Evolutionary conservation across 2,113 vertebrate genomes (phyloP), one percentile per base, ranked within the genome.

Genomic region (Orthonyx spaldingii): DNA sequence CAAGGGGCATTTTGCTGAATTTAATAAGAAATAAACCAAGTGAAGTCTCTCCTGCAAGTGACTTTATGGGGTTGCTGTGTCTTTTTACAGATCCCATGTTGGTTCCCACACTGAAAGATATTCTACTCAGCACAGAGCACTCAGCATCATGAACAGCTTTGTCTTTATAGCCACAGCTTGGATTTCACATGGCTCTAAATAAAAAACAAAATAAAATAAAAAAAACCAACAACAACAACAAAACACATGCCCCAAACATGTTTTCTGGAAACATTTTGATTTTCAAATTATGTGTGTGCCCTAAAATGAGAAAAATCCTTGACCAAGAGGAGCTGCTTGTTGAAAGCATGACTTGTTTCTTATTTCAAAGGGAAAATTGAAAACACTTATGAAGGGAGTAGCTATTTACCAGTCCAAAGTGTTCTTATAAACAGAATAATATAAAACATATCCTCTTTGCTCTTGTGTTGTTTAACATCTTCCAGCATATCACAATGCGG

Each of bases 381-480:
- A 96, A 95, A 87, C 94, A 95, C 39, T 94, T 84, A 28, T 1
- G 14, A 84, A 91, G 97, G 92, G 91, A 81, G 91, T 90, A 96
- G 77, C 55, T 89, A 68, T 95, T 96, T 94, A 94, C 90, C 24
- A 93, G 60, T 63, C 72, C 84, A 85, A 61, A 89, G 53, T 52
- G 55, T 90, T 85, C 87, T 90, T 90, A 96, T 65, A 97, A 96
- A 97, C 95, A 97, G 93, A 94, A 56, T 97, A 97, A 97, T 97
- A 65, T 8, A 89, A 97, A 97, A 90, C 96, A 97, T 63, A 82
- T 37, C 86, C 61, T 60, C 77, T 71, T 81, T 75, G 64, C 44
- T 90, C 60, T 49, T 71, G 56, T 82, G 22, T 80, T 93, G 60
- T 90, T 92, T 81, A 75, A 44, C 55, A 22, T 82, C 85, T 95